Evolutionary conservation across 1,140 invertebrate genomes (phyloP).

Genomic region (Aporrectodea caliginosa): DNA sequence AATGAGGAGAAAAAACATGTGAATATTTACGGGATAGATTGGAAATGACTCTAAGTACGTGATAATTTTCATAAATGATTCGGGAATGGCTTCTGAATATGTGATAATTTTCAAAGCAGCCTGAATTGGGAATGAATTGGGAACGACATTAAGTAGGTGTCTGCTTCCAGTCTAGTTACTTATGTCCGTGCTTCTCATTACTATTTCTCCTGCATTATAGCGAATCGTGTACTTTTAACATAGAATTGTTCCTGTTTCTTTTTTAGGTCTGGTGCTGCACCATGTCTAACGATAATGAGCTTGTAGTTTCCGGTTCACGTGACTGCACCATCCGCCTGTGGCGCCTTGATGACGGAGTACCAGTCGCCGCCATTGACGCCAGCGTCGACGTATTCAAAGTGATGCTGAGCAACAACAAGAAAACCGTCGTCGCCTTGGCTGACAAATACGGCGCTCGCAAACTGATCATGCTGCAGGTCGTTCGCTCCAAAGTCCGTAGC

Average conservation of each 20-base stretch:
- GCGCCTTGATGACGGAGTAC: slow-evolving; percentile 45
- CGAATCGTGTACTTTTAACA: neutral
- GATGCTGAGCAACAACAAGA: slow-evolving; percentile 51
- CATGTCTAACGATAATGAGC: slow-evolving; percentile 52
- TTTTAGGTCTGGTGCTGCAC: slow-evolving; percentile 51
- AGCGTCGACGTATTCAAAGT: slow-evolving; percentile 54
- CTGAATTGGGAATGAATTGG: neutral
- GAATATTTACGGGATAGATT: too few species aligned
- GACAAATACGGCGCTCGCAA: slow-evolving; percentile 54
- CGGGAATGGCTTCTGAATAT: neutral
- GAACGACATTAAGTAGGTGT: neutral
- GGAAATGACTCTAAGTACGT: too few species aligned
- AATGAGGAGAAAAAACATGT: too few species aligned
- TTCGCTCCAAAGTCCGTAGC: slow-evolving; percentile 47
- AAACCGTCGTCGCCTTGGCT: slow-evolving; percentile 55
- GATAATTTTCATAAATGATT: too few species aligned
- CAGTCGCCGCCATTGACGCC: slow-evolving; percentile 51
- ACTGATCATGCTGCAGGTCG: slow-evolving; percentile 55
- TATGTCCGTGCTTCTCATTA: neutral
- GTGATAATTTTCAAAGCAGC: neutral
- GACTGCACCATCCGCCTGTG: slow-evolving; percentile 55
- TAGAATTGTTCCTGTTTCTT: neutral
- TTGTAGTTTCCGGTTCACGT: slow-evolving; percentile 52
- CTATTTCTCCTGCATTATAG: neutral
- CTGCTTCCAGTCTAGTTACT: neutral